Base-by-base conservation (phyloP, 1,140 invertebrate species). In the Bilobella aurantiaca region DNA sequence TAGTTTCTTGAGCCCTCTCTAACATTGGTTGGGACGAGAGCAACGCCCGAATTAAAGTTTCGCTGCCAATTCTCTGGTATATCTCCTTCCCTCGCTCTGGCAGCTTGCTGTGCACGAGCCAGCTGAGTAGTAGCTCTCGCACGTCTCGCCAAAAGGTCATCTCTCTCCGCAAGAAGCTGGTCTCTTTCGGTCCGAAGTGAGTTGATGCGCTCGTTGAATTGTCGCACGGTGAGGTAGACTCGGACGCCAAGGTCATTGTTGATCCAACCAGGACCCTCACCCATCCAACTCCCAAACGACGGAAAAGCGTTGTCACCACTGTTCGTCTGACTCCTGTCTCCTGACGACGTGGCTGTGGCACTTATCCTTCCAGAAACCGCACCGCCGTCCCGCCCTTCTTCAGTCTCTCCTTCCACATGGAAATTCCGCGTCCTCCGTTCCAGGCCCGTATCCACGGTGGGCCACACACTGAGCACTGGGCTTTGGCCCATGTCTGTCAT, bases 391-490 rank as follows among this genome's bases (percentile, higher is more conserved):
- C 37, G 37, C 8, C 37, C n/a, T 12, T 53, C 49, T 31, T 47
- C n/a, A 23, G 49, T 16, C 14, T 42, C n/a, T 8, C 34, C 16
- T 8, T 34, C n/a, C 2, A 27, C 57, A 5, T 57, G 1, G 57
- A 69, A 71, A 64, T 63, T 71, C 32, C 70, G 21, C 18, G 56
- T 71, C 14, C 42, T 58, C 25, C 23, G 29, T 32, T 63, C 62
- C 16, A 62, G 32, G 3, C 68, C 71, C 0, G 71, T 69, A n/a
- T 72, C 71, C 28, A 57, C 56, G 18, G 71, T 69, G 29, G 71
- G 71, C 71, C 71, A 72, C 0, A 65, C 53, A 8, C 62, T 64
- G 12, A 72, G 49, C 14, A 30, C 18, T 27, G 65, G 68, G 23
- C 29, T 47, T 34, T 67, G 49, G 0, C 71, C 71, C 58, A 69